Percentiles rank a stretch among this genome's conserved stretches.
Conservation (phyloP, 2,888 invertebrate species). For the Epirrita christyi region DNA sequence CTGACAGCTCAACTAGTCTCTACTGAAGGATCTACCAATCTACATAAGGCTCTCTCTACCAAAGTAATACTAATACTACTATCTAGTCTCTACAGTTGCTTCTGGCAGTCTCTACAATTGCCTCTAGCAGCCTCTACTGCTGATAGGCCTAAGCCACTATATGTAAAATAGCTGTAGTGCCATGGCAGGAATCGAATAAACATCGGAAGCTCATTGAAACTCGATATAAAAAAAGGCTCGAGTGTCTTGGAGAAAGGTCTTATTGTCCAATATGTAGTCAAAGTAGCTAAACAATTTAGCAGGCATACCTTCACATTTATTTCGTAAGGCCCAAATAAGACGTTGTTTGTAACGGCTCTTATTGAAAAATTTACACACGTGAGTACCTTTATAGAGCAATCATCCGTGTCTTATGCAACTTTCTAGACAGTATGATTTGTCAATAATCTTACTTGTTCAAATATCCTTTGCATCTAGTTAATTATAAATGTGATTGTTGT, state of each 20-base stretch:
- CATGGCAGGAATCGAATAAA: slow-evolving; percentile 1
- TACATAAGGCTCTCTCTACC: background rate
- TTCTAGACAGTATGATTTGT: slow-evolving; percentile 2
- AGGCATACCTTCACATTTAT: background rate
- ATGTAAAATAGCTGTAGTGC: background rate
- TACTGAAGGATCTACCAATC: background rate
- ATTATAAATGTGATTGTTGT: background rate
- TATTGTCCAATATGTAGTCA: background rate
- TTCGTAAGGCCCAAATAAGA: background rate
- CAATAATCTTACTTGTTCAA: slow-evolving; percentile 1
- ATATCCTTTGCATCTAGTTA: background rate
- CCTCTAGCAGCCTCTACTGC: background rate
- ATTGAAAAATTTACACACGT: background rate
- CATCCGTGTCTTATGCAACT: background rate
- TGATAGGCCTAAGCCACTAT: background rate
- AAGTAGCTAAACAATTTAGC: background rate
- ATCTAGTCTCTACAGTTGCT: background rate
- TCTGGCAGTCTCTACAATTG: too few relatives aligned
- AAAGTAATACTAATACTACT: too few relatives aligned
- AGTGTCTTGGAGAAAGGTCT: background rate
- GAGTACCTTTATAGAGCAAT: background rate
- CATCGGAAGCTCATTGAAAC: background rate
- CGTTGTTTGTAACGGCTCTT: background rate
- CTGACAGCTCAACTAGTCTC: background rate
- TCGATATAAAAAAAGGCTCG: background rate